A percentile compares a stretch with the other conserved stretches of the same genome.
These are phyloP conservation scores for Drosophila kepulauana DNA, from an alignment of 1,140 invertebrate species.

Conservation along the genomic window DNA sequence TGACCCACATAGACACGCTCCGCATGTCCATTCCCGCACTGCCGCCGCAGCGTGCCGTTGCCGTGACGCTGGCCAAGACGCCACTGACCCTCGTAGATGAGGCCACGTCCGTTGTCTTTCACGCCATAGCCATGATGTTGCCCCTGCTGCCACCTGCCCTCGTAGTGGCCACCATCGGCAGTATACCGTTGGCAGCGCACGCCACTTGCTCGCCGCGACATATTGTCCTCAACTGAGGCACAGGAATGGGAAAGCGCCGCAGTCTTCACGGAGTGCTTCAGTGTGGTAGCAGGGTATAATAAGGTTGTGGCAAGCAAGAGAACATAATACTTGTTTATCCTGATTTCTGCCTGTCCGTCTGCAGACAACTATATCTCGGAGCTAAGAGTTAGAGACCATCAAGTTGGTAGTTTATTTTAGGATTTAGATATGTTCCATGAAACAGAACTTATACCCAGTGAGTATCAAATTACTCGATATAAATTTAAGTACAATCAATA, in stretches of 20 bases:
- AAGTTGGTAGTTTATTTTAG: too few relatives aligned
- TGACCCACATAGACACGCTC: slow-evolving; percentile 85
- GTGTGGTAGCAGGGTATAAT: too few relatives aligned
- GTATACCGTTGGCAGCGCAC: slow-evolving; percentile 63
- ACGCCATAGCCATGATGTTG: slow-evolving; percentile 62
- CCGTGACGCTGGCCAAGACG: slow-evolving; percentile 86
- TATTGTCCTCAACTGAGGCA: slow-evolving; percentile 49
- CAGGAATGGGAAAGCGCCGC: background rate
- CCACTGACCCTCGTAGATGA: slow-evolving; percentile 87
- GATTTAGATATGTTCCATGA: too few relatives aligned
- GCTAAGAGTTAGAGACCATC: too few relatives aligned
- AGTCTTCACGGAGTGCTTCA: too few relatives aligned
- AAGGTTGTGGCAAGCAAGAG: too few relatives aligned
- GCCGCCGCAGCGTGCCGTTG: slow-evolving; percentile 61
- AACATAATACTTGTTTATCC: too few relatives aligned
- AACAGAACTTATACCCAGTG: too few relatives aligned
- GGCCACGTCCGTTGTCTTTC: slow-evolving; percentile 34
- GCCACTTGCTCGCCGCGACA: slow-evolving; percentile 51
- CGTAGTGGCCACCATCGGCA: slow-evolving; percentile 50
- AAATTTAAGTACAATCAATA: too few relatives aligned
- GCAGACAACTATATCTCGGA: too few relatives aligned
- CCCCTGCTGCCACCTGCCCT: slow-evolving; percentile 53
- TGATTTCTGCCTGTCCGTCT: too few relatives aligned
- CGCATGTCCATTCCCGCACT: slow-evolving; percentile 1
- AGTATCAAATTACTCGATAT: too few relatives aligned